Evolutionary conservation across 2,797 vertebrate species (phyloP).

Genomic region (Acridotheres tristis): DNA sequence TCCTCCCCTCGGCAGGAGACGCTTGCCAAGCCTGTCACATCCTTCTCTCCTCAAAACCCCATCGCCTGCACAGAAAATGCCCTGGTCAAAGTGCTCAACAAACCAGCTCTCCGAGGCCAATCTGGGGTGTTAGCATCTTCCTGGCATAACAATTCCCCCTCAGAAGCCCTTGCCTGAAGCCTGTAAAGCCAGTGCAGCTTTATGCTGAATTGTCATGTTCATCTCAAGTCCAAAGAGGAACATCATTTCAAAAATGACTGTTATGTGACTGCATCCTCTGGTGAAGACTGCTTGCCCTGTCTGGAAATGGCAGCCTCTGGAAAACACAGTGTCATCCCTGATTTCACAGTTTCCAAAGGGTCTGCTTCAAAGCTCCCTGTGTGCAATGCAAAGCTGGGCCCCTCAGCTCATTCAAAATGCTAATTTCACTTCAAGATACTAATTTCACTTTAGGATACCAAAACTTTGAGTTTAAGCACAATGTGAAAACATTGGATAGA

Average conservation of each 20-base stretch:
- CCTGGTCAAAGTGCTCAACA: background rate
- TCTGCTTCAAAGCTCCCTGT: background rate
- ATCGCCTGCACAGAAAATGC: rapidly evolving
- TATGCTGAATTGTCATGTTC: background rate
- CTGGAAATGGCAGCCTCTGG: background rate
- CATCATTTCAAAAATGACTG: background rate
- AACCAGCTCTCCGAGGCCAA: background rate
- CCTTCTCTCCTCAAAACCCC: background rate
- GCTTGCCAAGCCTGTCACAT: background rate
- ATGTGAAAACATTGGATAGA: background rate
- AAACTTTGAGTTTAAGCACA: background rate
- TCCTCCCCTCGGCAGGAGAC: rapidly evolving
- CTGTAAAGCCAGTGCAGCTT: background rate
- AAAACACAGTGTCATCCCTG: background rate
- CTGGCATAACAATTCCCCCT: background rate
- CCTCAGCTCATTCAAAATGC: background rate
- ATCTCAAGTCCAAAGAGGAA: background rate
- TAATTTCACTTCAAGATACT: background rate
- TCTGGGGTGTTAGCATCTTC: background rate
- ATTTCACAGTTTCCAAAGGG: background rate
- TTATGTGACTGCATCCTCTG: background rate
- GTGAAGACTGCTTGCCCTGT: background rate
- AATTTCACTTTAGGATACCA: background rate
- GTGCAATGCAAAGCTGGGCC: background rate
- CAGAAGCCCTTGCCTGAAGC: background rate